Evolutionary conservation across 30 jellyfish, hydroid and myxozoan species (phyloP).

Genomic region (Mastigias papua): DNA sequence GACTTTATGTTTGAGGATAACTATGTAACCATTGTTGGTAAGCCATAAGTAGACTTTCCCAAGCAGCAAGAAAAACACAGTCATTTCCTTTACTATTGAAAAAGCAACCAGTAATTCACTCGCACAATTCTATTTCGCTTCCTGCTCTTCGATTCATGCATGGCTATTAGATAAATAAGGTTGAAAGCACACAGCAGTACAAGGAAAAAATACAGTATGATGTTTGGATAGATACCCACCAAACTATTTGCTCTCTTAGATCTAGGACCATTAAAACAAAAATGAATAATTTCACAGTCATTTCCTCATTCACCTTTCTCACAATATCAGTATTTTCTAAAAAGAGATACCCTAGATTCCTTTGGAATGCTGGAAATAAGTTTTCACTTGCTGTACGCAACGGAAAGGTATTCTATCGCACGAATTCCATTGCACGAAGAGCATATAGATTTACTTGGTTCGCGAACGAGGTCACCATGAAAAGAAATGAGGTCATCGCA

Average conservation of each 20-base stretch:
- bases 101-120: constrained; percentile 11
- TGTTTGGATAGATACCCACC: background rate
- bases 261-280: background rate
- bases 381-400: no score
- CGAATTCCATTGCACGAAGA: no score
- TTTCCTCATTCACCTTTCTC: no score
- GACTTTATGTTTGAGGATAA: background rate
- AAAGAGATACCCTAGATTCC: no score
- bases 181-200: constrained; percentile 9
- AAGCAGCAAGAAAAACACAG: constrained; percentile 5
- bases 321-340: no score
- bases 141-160: constrained; percentile 18
- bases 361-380: no score
- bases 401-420: no score
- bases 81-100: constrained; percentile 46
- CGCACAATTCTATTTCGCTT: constrained; percentile 20
- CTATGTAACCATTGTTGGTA: background rate
- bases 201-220: background rate
- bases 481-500: no score
- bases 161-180: background rate
- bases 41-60: background rate
- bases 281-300: no score
- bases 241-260: no score
- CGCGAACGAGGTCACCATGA: no score
- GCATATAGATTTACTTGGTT: no score